These are phyloP conservation scores for Laspeyria flexula DNA, from an alignment of 2,888 invertebrate genomes.

Conservation along the genomic window DNA sequence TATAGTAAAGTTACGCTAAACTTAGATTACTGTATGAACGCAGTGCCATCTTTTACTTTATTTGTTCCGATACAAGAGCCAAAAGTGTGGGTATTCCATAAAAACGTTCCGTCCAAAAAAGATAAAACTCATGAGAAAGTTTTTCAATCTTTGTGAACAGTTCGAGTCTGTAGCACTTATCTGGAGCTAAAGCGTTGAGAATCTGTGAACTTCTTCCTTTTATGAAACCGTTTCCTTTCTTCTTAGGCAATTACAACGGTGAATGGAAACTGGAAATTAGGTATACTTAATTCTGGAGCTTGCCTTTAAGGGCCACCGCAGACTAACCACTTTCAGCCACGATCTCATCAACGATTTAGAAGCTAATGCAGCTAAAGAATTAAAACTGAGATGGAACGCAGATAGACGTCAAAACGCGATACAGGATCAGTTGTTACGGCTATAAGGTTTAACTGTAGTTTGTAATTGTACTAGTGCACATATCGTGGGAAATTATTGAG, in stretches of 20 bases:
- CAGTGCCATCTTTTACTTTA: conserved; percentile 21
- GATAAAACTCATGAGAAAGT: conserved; percentile 37
- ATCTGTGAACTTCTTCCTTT: conserved; percentile 11
- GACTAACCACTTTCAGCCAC: too few species aligned
- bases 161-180: conserved; percentile 27
- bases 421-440: too few species aligned
- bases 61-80: conserved; percentile 29
- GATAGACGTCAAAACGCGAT: too few species aligned
- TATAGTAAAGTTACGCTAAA: conserved; percentile 25
- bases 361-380: too few species aligned
- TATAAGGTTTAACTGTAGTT: too few species aligned
- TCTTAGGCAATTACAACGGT: conserved; percentile 5
- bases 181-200: conserved; percentile 12
- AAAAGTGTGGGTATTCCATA: conserved; percentile 30
- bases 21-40: conserved; percentile 22
- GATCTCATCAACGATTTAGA: too few species aligned
- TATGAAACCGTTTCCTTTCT: conserved; percentile 6
- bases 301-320: neutral
- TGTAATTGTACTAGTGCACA: neutral
- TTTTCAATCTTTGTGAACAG: conserved; percentile 43
- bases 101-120: conserved; percentile 34
- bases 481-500: neutral
- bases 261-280: conserved; percentile 2
- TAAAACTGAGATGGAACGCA: too few species aligned
- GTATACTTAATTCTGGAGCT: neutral